These are phyloP conservation scores for Drosophila carrolli DNA, from an alignment of 1,140 invertebrate genomes.

Conservation along the genomic window DNA sequence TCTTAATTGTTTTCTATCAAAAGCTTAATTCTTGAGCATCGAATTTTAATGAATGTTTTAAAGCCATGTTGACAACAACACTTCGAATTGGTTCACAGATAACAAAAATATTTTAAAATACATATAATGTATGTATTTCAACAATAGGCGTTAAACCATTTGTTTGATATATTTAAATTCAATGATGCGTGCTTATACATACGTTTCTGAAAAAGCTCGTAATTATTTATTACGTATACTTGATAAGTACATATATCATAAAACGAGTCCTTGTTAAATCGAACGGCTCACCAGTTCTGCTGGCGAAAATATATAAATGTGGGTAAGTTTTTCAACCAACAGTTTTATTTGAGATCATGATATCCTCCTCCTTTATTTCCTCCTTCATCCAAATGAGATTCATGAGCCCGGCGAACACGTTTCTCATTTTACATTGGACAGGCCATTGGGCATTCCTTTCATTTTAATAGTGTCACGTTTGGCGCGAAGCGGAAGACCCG, in stretches of 20 bases:
- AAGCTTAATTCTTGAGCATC: neutral
- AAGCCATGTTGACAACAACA: neutral
- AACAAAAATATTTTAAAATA: too few species aligned
- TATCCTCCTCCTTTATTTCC: neutral
- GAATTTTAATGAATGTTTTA: neutral
- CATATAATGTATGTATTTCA: too few species aligned
- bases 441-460: conserved; percentile 38
- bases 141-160: too few species aligned
- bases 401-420: conserved; percentile 28
- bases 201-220: too few species aligned
- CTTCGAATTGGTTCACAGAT: too few species aligned
- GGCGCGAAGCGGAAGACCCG: conserved; percentile 33
- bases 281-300: neutral
- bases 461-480: conserved; percentile 65
- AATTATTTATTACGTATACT: too few species aligned
- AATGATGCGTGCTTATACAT: too few species aligned
- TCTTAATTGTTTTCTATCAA: conserved; percentile 21
- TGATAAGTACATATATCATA: too few species aligned
- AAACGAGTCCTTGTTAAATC: too few species aligned
- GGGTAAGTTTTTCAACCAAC: conserved; percentile 4
- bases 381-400: conserved; percentile 30
- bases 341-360: conserved; percentile 29
- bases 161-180: too few species aligned
- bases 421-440: conserved; percentile 39
- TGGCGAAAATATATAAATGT: neutral